These are phyloP conservation scores for Manis pentadactyla DNA, from an alignment of 2,797 vertebrate genomes.

Conservation along the genomic window DNA sequence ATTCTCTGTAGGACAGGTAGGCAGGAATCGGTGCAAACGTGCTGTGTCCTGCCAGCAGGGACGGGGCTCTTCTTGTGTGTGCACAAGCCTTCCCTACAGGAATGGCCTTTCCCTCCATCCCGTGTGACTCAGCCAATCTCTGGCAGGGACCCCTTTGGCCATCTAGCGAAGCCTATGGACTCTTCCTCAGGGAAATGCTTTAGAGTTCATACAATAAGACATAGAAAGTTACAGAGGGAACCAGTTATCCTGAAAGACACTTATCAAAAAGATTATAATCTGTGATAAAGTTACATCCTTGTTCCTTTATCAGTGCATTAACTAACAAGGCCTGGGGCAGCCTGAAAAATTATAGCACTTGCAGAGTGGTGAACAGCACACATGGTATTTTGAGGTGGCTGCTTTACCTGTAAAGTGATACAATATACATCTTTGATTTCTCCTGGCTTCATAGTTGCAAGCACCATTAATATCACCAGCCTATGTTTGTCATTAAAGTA, in stretches of 20 bases:
- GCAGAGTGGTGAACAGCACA: not conserved
- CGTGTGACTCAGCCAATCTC: not conserved
- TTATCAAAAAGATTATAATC: not conserved
- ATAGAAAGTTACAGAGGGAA: not conserved
- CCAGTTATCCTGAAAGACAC: not conserved
- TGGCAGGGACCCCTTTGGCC: not conserved
- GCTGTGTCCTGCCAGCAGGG: accelerated
- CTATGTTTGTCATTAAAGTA: not conserved
- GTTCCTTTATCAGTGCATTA: not conserved
- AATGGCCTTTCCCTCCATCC: too few species aligned
- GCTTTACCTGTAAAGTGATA: not conserved
- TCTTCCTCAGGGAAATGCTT: not conserved
- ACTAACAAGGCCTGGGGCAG: not conserved
- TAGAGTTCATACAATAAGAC: slow-evolving; percentile 7
- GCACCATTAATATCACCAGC: not conserved
- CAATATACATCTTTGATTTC: not conserved
- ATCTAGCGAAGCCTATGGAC: not conserved
- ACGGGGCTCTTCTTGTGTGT: too few species aligned
- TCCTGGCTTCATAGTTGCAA: not conserved
- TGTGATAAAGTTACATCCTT: not conserved
- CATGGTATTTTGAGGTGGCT: not conserved
- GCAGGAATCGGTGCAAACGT: not conserved
- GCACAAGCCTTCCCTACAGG: not conserved
- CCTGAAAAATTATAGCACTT: not conserved
- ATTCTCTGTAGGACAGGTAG: not conserved